A percentile compares a stretch with the other conserved stretches of the same genome.
Conservation (phyloP, 2,888 invertebrate genomes). For the Nycteola revayana region DNA sequence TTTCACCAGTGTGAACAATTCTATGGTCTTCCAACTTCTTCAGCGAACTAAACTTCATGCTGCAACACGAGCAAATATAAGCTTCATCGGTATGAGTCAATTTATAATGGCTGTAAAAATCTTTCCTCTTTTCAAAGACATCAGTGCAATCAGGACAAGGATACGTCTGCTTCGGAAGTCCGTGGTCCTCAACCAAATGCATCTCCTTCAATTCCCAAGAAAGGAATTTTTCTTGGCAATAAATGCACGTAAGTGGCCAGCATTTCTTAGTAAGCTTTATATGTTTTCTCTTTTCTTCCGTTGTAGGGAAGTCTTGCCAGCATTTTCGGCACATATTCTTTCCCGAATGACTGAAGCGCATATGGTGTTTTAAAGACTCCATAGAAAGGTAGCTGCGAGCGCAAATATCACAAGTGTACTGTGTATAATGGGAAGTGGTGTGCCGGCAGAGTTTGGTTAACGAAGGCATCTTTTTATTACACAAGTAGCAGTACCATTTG, state of each 20-base stretch:
- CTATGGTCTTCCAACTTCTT: constrained; percentile 60
- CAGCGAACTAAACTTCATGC: constrained; percentile 51
- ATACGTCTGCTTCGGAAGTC: constrained; percentile 42
- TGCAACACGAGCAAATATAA: constrained; percentile 55
- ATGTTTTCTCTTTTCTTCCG: constrained; percentile 52
- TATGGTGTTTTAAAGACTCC: constrained; percentile 62
- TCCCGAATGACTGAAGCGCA: constrained; percentile 53
- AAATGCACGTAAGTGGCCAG: constrained; percentile 55
- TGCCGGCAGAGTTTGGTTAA: constrained; percentile 59
- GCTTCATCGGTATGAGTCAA: constrained; percentile 55
- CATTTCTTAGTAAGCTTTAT: constrained; percentile 49
- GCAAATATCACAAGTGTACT: constrained; percentile 64
- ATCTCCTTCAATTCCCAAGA: constrained; percentile 64
- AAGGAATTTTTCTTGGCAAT: constrained; percentile 61
- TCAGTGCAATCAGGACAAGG: constrained; percentile 57
- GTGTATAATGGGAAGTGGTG: constrained; percentile 59
- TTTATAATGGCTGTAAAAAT: constrained; percentile 59
- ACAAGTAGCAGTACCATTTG: constrained; percentile 55
- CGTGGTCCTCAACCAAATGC: constrained; percentile 52
- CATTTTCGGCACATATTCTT: constrained; percentile 59
- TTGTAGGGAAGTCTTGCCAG: constrained; percentile 54
- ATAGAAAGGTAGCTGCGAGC: constrained; percentile 57
- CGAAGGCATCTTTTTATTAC: constrained; percentile 52
- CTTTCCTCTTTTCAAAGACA: constrained; percentile 46
- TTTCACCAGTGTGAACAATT: constrained; percentile 74